Percentiles rank a stretch among this genome's conserved stretches.
These are phyloP conservation scores for Tillus elongatus DNA, from an alignment of 2,888 invertebrate genomes.

Conservation along the genomic window DNA sequence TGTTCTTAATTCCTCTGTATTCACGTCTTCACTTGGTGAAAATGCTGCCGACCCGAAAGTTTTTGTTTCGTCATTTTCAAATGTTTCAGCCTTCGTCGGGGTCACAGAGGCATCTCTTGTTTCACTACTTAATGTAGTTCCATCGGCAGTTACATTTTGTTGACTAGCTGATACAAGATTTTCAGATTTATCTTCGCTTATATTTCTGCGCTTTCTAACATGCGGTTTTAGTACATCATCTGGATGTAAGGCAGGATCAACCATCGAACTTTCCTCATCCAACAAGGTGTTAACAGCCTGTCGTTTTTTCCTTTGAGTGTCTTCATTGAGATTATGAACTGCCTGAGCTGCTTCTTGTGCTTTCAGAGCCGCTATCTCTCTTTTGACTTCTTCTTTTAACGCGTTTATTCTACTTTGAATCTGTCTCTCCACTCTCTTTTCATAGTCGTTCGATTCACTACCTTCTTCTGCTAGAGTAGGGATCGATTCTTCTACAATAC, in stretches of 20 bases:
- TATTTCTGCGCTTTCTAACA: neutral
- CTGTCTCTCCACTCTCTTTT: constrained; percentile 33
- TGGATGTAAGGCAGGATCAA: neutral
- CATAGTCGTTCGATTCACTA: constrained; percentile 25
- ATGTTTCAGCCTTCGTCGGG: no score
- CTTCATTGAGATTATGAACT: neutral
- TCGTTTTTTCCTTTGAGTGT: neutral
- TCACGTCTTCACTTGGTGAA: no score
- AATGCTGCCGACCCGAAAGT: no score
- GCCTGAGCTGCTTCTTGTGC: constrained; percentile 10
- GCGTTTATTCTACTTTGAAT: constrained; percentile 36
- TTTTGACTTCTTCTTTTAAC: constrained; percentile 39
- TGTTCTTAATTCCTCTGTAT: no score
- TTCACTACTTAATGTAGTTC: no score
- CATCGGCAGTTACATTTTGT: neutral
- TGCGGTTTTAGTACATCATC: neutral
- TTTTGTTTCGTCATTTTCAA: no score
- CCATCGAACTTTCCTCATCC: neutral
- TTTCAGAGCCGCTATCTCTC: constrained; percentile 31
- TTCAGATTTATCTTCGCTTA: neutral
- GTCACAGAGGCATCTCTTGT: no score
- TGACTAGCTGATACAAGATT: no score
- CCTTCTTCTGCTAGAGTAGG: no score
- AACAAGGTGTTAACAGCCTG: neutral
- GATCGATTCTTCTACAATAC: no score